These are phyloP conservation scores for Andrena minutula DNA, from an alignment of 2,888 invertebrate genomes.

Conservation along the genomic window DNA sequence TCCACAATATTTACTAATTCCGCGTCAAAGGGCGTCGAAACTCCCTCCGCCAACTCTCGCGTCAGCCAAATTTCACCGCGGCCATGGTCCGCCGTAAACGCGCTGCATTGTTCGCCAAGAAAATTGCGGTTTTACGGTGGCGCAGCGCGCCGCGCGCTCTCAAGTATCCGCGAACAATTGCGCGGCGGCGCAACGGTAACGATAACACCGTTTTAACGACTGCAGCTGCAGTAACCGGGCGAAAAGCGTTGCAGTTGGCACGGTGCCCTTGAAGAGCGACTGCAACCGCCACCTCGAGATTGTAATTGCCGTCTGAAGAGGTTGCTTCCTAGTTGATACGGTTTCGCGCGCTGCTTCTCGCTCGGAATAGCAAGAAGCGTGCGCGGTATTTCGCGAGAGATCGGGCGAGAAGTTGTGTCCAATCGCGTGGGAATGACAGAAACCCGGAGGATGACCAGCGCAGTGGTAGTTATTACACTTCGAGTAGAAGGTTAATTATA, in stretches of 20 bases:
- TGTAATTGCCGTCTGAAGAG: conserved; percentile 29
- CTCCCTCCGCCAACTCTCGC: not conserved
- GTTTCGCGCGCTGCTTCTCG: conserved; percentile 14
- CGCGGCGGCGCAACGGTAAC: conserved; percentile 14
- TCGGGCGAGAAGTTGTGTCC: not conserved
- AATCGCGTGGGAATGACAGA: too few relatives aligned
- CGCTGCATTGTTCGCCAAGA: conserved; percentile 4
- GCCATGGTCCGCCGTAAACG: not conserved
- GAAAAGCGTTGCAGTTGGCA: conserved; percentile 49
- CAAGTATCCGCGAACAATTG: conserved; percentile 32
- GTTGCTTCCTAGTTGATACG: not conserved
- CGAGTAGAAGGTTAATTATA: too few relatives aligned
- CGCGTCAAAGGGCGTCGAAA: too few relatives aligned
- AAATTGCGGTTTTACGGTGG: conserved; percentile 9
- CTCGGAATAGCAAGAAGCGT: not conserved
- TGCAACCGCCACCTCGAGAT: conserved; percentile 20
- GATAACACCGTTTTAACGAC: conserved; percentile 31
- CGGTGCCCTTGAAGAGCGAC: conserved; percentile 48
- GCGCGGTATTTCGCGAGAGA: not conserved
- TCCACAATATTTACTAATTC: not conserved
- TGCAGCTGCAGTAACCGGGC: conserved; percentile 41
- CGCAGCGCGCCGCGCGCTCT: not conserved
- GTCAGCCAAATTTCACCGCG: not conserved
- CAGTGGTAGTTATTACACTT: too few relatives aligned
- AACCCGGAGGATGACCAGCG: too few relatives aligned